Percentiles rank a stretch among this genome's conserved stretches.
Conservation (phyloP, 1,140 invertebrate species). For the Aphelenchoides fujianensis region DNA sequence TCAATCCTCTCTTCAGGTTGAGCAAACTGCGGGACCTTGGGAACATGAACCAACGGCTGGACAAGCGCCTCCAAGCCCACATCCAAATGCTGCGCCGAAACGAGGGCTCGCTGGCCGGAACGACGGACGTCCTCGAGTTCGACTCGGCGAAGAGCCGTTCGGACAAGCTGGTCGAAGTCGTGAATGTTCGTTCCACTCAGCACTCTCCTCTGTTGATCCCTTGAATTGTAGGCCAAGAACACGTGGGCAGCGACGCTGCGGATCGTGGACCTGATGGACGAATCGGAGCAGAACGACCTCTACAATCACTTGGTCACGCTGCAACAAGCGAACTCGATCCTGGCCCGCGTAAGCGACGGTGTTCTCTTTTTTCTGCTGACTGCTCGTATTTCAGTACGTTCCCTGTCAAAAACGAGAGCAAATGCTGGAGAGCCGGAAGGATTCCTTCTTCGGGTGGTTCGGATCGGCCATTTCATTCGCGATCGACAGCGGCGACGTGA, state of each 20-base stretch:
- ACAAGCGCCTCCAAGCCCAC: conserved; percentile 50
- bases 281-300: conserved; percentile 35
- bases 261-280: conserved; percentile 24
- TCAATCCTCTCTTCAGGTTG: conserved; percentile 29
- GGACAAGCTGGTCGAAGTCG: conserved; percentile 44
- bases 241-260: conserved; percentile 25
- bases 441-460: conserved; percentile 37
- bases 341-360: conserved; percentile 23
- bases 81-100: conserved; percentile 49
- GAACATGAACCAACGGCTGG: conserved; percentile 29
- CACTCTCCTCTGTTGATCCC: conserved; percentile 18
- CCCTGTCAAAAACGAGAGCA: conserved; percentile 11
- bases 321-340: conserved; percentile 43
- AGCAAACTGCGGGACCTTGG: conserved; percentile 34
- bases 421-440: conserved; percentile 14
- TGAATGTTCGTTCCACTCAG: conserved; percentile 27
- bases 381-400: conserved; percentile 16
- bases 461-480: conserved; percentile 47
- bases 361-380: not conserved
- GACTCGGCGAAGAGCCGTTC: conserved; percentile 47
- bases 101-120: conserved; percentile 40
- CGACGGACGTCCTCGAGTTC: conserved; percentile 43
- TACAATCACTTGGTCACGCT: conserved; percentile 46
- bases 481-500: conserved; percentile 40
- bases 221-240: conserved; percentile 45